Base-by-base conservation (phyloP, 2,113 vertebrate genomes). In the Ariopsis seemanni region DNA sequence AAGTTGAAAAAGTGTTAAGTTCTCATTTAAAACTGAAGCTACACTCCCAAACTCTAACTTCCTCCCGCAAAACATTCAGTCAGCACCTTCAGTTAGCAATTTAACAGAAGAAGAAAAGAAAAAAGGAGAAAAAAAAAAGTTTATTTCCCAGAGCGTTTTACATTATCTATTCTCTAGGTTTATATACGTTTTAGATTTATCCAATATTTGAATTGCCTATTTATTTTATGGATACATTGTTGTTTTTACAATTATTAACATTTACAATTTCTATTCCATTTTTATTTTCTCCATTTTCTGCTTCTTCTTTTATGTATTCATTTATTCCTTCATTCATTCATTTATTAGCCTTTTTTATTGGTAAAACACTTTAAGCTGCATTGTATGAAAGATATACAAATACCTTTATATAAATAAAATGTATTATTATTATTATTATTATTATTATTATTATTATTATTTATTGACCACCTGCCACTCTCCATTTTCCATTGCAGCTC, bases 401-500 rank as follows among this genome's bases (percentile, higher is more conserved):
- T 48, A 50, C 20, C 2, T 48, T 75, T 20, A 74, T 74, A 75
- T 22, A 12, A 75, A n/a, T 11, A 42, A 4, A 42, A 42, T 42
- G 2, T 74, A 50, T 74, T 48, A 50, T 50, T 74, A 25, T 25
- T 0, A 52, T 52, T 22, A 75, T 50, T 22, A 34, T 25, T 77
- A 52, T 79, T 27, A 53, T 34, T 80, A 58, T 18, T 57, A 17
- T 55, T 79, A 30, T 80, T 57, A 18, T 18, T 57, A 80, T 74
- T 20, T 7, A 22, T 1, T 55, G 62, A 71, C 72, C 52, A 72
- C 30, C 65, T 87, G 88, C 82, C 89, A 91, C 83, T 27, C 82
- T 62, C 60, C 34, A 81, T 88, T 79, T 89, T 89, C 84, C 83
- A 86, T 85, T 27, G 77, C 18, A 82, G 30, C 85, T 91, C 90